phyloP scores from a whole-genome alignment of 2,888 invertebrate species.

The Torymus texanus region DNA sequence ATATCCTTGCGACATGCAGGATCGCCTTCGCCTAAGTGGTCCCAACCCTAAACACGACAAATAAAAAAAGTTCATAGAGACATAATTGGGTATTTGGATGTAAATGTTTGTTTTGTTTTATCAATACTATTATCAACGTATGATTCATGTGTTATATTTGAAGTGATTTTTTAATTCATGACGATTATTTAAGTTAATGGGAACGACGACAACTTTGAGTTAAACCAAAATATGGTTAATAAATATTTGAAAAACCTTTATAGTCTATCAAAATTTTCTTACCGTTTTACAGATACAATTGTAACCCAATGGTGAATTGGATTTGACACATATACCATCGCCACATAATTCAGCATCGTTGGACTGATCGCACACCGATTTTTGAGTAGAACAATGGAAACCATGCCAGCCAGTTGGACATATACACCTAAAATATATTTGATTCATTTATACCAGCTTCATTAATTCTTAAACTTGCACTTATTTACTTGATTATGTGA shows the following conservation, averaged over 20 bases:
- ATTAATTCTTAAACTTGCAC: not conserved
- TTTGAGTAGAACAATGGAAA: slow-evolving; percentile 86
- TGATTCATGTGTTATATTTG: too few species aligned
- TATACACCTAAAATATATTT: slow-evolving; percentile 78
- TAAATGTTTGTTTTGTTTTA: too few species aligned
- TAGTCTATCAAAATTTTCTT: slow-evolving; percentile 10
- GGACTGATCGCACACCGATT: slow-evolving; percentile 84
- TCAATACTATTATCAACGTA: too few species aligned
- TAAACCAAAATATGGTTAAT: too few species aligned
- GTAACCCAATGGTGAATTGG: slow-evolving; percentile 80
- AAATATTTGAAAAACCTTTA: too few species aligned
- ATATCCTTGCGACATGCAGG: slow-evolving; percentile 89
- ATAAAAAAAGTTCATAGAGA: too few species aligned
- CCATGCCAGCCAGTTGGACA: slow-evolving; percentile 89
- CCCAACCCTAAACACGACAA: slow-evolving; percentile 85
- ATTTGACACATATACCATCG: slow-evolving; percentile 88
- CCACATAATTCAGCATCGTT: slow-evolving; percentile 88
- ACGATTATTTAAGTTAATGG: too few species aligned
- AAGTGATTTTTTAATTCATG: too few species aligned
- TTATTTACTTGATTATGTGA: slow-evolving; percentile 48
- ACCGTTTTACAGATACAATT: slow-evolving; percentile 89
- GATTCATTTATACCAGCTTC: not conserved
- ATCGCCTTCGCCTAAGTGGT: slow-evolving; percentile 79
- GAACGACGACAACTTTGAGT: too few species aligned
- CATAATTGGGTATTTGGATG: too few species aligned